Evolutionary conservation across 1,140 invertebrate genomes (phyloP).

Genomic region (Pristionchus pacificus): DNA sequence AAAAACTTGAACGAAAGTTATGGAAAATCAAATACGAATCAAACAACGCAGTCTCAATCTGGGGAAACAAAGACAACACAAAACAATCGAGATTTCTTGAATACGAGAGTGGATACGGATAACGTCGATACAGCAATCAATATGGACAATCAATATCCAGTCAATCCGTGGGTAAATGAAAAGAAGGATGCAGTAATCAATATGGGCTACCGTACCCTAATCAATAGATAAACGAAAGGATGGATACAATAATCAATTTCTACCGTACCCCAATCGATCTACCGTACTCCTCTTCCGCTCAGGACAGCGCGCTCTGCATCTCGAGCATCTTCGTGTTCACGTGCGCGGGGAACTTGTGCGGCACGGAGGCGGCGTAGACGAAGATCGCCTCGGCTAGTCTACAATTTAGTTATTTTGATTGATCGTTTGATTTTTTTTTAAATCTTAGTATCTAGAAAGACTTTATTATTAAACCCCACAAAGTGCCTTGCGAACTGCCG

Average conservation of each 20-base stretch:
- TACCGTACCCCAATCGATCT: too few relatives aligned
- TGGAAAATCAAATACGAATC: too few relatives aligned
- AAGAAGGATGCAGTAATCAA: background rate
- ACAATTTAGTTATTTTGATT: background rate
- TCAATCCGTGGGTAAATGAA: too few relatives aligned
- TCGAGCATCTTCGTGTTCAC: constrained; percentile 20
- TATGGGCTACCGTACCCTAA: background rate
- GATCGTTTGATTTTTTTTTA: background rate
- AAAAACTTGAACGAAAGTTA: too few relatives aligned
- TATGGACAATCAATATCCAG: too few relatives aligned
- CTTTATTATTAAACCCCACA: background rate
- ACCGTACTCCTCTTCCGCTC: too few relatives aligned
- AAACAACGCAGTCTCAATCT: too few relatives aligned
- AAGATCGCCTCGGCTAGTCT: constrained; percentile 25
- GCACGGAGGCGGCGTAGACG: constrained; percentile 24
- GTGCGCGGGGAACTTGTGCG: constrained; percentile 27
- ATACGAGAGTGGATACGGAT: too few relatives aligned
- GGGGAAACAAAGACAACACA: too few relatives aligned
- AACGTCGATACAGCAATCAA: too few relatives aligned
- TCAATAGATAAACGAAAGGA: background rate
- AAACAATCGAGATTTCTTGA: too few relatives aligned
- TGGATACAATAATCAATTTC: background rate
- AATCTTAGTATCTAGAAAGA: background rate
- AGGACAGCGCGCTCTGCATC: constrained; percentile 21
- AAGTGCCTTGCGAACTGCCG: background rate